Base-by-base conservation (phyloP, 2,888 invertebrate genomes). In the Lasioglossum villosulum region DNA sequence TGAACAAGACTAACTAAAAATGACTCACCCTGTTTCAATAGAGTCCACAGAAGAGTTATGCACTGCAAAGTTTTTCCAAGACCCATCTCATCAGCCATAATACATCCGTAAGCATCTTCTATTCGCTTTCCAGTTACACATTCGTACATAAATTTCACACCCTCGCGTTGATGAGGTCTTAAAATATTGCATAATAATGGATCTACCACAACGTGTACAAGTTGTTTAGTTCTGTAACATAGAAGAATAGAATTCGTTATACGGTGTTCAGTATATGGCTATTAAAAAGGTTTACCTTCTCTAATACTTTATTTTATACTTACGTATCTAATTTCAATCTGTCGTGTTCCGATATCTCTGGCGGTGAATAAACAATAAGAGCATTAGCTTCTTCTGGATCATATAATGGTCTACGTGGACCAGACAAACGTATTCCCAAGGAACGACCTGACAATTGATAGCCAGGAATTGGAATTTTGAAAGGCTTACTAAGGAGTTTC, bases 1-100 rank as follows among this genome's bases (percentile, higher is more conserved):
- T 74, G 0, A n/a, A 30, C n/a, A 8, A 2, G 56, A 66, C 2
- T 48, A 30, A 59, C 39, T 23, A 37, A 37, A 37, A 70, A 52
- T 76, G 27, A 52, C 48, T 85, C 75, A 93, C 94, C 94, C 96
- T 99, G 99, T 63, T 98, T 96, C 90, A 99, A 95, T 37, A 99
- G 95, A 0, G 99, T 99, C 99, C 99, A 99, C 30, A 99, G 96
- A 19, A 99, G 95, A 0, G 99, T 98, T 81, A 99, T 99, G 95
- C 99, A 99, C 95, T 99, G 99, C 16, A 99, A 95, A 0, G 99
- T 99, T 95, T 99, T 99, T 2, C 99, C 99, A 56, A 99, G 96
- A 91, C 98, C 99, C 99, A 99, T 99, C 96, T 99, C 99, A 95
- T 99, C 99, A 4, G 99, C 99, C 99, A 99, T 99, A 73, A 99